Conservation (phyloP, 2,888 invertebrate genomes). For the Diachrysia chrysitis region DNA sequence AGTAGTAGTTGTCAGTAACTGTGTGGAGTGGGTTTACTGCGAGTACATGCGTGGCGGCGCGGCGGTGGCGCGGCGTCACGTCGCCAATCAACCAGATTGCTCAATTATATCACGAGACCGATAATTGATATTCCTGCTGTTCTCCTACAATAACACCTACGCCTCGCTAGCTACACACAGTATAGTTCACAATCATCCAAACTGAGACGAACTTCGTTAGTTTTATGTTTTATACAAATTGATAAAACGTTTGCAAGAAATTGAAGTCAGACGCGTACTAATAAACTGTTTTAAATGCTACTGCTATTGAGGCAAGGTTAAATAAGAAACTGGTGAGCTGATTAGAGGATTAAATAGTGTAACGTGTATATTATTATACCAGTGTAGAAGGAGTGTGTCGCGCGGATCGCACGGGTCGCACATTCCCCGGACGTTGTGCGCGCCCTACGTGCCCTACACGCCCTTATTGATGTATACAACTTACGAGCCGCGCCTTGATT, state of each 20-base stretch:
- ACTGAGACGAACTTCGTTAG: conserved; percentile 1
- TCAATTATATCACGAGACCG: conserved; percentile 29
- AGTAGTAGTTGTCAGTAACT: not conserved
- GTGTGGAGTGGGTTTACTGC: not conserved
- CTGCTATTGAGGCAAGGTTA: not conserved
- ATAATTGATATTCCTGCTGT: conserved; percentile 41
- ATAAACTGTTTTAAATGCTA: not conserved
- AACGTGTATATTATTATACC: not conserved
- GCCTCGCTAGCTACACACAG: not conserved
- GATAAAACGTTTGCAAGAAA: not conserved
- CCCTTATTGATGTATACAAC: conserved; percentile 25
- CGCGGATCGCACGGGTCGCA: conserved; percentile 2
- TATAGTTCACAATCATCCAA: not conserved
- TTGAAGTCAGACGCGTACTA: not conserved
- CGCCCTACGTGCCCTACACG: conserved; percentile 8
- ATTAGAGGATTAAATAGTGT: not conserved
- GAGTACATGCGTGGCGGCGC: not conserved
- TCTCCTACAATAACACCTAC: conserved; percentile 17
- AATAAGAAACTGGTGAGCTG: not conserved
- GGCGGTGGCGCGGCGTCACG: conserved; percentile 19
- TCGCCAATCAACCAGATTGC: conserved; percentile 29
- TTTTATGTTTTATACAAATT: conserved; percentile 1
- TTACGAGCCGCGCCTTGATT: conserved; percentile 23
- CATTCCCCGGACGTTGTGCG: conserved; percentile 9
- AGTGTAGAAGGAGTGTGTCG: not conserved